Evolutionary conservation across 2,888 invertebrate species (phyloP), one percentile per base, ranked within the genome.

Genomic region (Aphodius sticticus): DNA sequence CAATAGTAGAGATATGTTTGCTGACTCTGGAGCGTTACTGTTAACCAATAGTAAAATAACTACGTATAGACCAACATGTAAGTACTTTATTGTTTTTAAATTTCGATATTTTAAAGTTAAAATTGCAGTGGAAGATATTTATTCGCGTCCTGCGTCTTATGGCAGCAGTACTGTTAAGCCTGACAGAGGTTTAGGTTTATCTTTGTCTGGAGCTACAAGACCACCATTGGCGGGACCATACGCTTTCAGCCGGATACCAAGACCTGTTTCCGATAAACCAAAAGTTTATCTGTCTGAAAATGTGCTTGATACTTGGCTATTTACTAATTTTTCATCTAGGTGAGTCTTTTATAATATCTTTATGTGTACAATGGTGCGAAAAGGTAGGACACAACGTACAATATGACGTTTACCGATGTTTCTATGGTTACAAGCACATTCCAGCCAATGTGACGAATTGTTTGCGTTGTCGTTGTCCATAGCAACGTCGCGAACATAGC

Each of bases 191-290:
- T 86, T 87, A 70, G 89, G 88, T 16, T 81, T 89, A 16, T 85
- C 87, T 82, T 88, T 91, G 70, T 93, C 93, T 86, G 91, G 92
- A 0, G 93, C 93, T 75, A 94, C 94, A 0, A 91, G 96, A 83
- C 95, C 96, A 14, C 96, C 97, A 14, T 90, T 95, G 84, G 96
- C 96, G 16, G 97, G 97, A 37, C 97, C 96, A 38, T 97, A 96
- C 88, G 97, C 97, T 79, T 97, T 97, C 91, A 96, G 96, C 86
- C 92, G 96, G 79, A 93, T 96, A 83, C 97, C 97, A 69, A 92
- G 94, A 83, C 96, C 96, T 53, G 92, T 92, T 82, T 94, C 94
- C 93, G 93, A 93, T 87, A 93, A 94, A 85, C 96, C 96, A 70
- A 93, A 96, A 82, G 93, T 96, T 86, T 95, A 95, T 90, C 92